Evolutionary conservation across 2,888 invertebrate species (phyloP).

Genomic region (Chymomyza procnemis): DNA sequence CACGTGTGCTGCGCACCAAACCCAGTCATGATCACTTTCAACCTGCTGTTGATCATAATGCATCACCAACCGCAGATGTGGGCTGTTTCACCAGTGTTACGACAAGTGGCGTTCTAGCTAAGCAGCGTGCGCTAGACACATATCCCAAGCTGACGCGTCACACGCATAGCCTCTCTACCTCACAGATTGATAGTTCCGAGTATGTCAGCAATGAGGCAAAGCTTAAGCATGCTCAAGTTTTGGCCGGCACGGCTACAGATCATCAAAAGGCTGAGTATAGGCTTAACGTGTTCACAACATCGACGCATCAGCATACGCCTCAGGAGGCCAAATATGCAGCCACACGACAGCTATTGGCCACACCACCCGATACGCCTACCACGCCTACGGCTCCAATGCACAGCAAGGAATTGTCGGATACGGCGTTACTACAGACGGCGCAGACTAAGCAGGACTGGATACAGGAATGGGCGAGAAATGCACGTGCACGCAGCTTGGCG

Average conservation of each 20-base stretch:
- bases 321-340: constrained; percentile 57
- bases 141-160: constrained; percentile 79
- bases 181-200: constrained; percentile 84
- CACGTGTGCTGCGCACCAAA: constrained; percentile 81
- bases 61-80: constrained; percentile 73
- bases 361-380: constrained; percentile 71
- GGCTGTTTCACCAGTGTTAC: constrained; percentile 86
- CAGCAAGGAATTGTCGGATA: constrained; percentile 61
- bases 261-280: constrained; percentile 78
- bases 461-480: constrained; percentile 84
- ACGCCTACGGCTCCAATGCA: constrained; percentile 42
- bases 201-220: constrained; percentile 79
- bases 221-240: constrained; percentile 64
- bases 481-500: constrained; percentile 77
- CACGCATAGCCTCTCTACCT: constrained; percentile 83
- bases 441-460: constrained; percentile 81
- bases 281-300: constrained; percentile 75
- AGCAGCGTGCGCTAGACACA: constrained; percentile 79
- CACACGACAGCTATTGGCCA: constrained; percentile 50
- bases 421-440: constrained; percentile 74
- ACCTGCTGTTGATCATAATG: constrained; percentile 42
- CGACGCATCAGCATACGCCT: constrained; percentile 56
- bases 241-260: constrained; percentile 74
- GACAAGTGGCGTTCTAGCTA: constrained; percentile 84
- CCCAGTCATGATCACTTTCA: constrained; percentile 76